These are phyloP conservation scores for Dascillus cervinus DNA, from an alignment of 2,888 invertebrate species.

Conservation along the genomic window DNA sequence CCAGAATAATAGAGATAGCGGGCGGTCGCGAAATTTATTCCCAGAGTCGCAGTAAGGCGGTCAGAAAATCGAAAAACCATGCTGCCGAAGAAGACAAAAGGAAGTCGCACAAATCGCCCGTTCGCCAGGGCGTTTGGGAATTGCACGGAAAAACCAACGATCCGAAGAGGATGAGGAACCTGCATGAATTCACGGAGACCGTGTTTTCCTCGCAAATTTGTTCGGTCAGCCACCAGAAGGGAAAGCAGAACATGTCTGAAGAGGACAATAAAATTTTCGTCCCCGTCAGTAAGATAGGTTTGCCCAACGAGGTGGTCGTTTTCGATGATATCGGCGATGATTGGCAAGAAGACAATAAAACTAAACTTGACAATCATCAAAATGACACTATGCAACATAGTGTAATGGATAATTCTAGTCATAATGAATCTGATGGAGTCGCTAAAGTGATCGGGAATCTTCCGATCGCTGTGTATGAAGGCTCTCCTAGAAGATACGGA, in stretches of 20 bases:
- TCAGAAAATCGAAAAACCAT: conserved; percentile 58
- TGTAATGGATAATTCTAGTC: conserved; percentile 31
- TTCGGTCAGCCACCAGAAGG: conserved; percentile 48
- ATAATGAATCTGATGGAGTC: conserved; percentile 41
- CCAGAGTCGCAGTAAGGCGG: conserved; percentile 71
- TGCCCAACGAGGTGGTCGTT: conserved; percentile 72
- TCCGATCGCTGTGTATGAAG: conserved; percentile 91
- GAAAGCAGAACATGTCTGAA: conserved; percentile 35
- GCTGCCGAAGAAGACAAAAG: conserved; percentile 33
- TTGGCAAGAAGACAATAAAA: conserved; percentile 56
- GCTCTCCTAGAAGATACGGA: conserved; percentile 82
- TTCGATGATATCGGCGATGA: conserved; percentile 82
- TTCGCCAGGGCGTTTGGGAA: conserved; percentile 52
- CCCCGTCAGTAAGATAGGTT: conserved; percentile 55
- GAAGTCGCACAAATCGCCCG: conserved; percentile 47
- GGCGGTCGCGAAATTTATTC: conserved; percentile 80
- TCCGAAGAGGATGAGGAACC: conserved; percentile 36
- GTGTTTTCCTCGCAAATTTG: conserved; percentile 55
- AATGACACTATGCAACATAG: conserved; percentile 23
- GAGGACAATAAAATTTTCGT: conserved; percentile 45
- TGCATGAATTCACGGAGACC: conserved; percentile 53
- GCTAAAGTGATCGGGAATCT: conserved; percentile 70
- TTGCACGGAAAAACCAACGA: conserved; percentile 45
- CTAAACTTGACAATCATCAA: conserved; percentile 16
- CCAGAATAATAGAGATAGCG: conserved; percentile 65